Conservation (phyloP, 2,888 invertebrate genomes). For the Atrina japonica region DNA sequence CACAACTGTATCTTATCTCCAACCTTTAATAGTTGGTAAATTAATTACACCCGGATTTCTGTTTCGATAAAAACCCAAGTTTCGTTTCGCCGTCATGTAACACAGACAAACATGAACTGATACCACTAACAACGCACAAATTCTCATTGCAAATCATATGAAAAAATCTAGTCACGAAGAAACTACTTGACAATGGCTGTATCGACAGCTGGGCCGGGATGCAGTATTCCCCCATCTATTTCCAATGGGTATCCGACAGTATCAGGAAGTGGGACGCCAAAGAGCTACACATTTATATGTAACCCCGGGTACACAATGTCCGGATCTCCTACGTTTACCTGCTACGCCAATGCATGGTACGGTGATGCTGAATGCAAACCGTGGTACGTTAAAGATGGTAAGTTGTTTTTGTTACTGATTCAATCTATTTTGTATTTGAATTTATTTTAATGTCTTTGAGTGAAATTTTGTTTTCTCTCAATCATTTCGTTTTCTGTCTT, state of each 20-base stretch:
- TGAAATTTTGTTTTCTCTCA: background rate
- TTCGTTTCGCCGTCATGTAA: no score
- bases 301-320: constrained; percentile 28
- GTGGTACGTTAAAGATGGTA: constrained; percentile 31
- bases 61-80: no score
- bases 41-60: no score
- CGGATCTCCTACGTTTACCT: constrained; percentile 23
- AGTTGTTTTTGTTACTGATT: no score
- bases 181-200: constrained; percentile 1
- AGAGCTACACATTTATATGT: constrained; percentile 27
- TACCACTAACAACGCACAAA: no score
- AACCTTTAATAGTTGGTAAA: no score
- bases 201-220: background rate
- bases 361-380: constrained; percentile 23
- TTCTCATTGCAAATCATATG: no score
- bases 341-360: constrained; percentile 17
- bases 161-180: background rate
- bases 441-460: background rate
- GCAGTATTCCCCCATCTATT: constrained; percentile 16
- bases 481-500: background rate
- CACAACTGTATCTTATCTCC: no score
- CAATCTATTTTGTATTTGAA: background rate
- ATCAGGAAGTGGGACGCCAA: background rate
- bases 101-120: no score
- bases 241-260: constrained; percentile 25